Evolutionary conservation across 1,140 invertebrate genomes (phyloP), one percentile per base, ranked within the genome.

Genomic region (Argopecten irradians): DNA sequence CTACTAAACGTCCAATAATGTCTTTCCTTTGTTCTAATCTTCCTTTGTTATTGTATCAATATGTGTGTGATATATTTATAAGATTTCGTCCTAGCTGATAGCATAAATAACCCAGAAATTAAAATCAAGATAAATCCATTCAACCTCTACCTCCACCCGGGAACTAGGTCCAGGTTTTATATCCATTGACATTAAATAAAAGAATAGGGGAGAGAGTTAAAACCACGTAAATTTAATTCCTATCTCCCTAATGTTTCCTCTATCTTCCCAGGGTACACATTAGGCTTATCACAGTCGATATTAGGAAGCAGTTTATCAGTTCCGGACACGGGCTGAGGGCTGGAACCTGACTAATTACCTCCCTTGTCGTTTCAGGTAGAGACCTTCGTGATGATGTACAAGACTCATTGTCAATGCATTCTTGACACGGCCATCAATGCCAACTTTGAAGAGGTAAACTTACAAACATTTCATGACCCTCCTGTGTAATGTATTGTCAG

Each of bases 301-400:
- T 71, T 71, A 71, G 55, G 55, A 71, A 71, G 55, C 55, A 28
- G 14, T 71, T 71, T 71, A 71, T 71, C 55, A 71, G 55, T 71
- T n/a, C 55, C 55, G 55, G 55, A 71, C 55, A 71, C 55, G 11
- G 55, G 55, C 28, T 71, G n/a, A 71, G 55, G 55, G 55, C 22
- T 71, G 55, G 55, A 28, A 71, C 55, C 55, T 71, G 55, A 71
- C 34, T 86, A 82, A 41, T 86, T 89, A 39, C 41, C 22, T 89
- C 35, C 84, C 34, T 87, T 89, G 82, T 84, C 33, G 39, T 92
- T 90, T 9, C 90, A 96, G 94, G 94, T 96, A 43, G 93, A 93
- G 32, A 96, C 96, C 0, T 96, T 96, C 89, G 92, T 96, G 22
- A 95, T 96, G 94, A 96, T 96, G 96, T 96, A 96, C 89, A 92